Evolutionary conservation across 2,888 invertebrate species (phyloP).

Genomic region (Rotaria sp.): DNA sequence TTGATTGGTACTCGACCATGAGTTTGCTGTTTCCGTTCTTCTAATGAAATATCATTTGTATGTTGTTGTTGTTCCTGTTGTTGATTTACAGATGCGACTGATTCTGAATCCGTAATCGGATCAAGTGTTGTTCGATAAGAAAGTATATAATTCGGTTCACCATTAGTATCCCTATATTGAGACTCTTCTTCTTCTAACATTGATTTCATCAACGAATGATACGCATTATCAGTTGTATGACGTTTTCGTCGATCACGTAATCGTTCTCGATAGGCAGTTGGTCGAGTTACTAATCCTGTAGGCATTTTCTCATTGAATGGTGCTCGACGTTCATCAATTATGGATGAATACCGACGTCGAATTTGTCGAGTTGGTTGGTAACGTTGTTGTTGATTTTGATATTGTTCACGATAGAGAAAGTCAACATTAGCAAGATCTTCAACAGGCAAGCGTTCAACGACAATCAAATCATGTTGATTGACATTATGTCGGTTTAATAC

Average conservation of each 20-base stretch:
- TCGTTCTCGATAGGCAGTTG: not conserved
- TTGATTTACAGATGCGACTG: not conserved
- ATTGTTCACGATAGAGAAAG: not conserved
- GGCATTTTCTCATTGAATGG: not conserved
- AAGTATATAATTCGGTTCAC: not conserved
- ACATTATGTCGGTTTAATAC: not conserved
- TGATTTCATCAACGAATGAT: slow-evolving; percentile 23
- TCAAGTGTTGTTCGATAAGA: slow-evolving; percentile 18
- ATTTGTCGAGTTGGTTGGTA: not conserved
- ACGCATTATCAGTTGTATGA: slow-evolving; percentile 25
- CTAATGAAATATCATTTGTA: not conserved
- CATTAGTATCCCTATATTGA: not conserved
- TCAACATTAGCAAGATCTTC: not conserved
- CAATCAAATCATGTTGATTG: not conserved
- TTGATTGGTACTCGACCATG: slow-evolving; percentile 10
- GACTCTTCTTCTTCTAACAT: not conserved
- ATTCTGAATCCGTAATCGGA: slow-evolving; percentile 7
- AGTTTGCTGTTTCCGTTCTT: not conserved
- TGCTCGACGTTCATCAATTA: not conserved
- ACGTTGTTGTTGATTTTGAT: not conserved
- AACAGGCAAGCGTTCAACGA: not conserved
- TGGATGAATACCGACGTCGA: slow-evolving; percentile 12
- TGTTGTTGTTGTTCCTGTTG: not conserved
- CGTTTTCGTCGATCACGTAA: slow-evolving; percentile 29
- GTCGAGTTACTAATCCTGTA: not conserved